Evolutionary conservation across 1,140 invertebrate species (phyloP), one percentile per base, ranked within the genome.

Genomic region (Formica selysi): DNA sequence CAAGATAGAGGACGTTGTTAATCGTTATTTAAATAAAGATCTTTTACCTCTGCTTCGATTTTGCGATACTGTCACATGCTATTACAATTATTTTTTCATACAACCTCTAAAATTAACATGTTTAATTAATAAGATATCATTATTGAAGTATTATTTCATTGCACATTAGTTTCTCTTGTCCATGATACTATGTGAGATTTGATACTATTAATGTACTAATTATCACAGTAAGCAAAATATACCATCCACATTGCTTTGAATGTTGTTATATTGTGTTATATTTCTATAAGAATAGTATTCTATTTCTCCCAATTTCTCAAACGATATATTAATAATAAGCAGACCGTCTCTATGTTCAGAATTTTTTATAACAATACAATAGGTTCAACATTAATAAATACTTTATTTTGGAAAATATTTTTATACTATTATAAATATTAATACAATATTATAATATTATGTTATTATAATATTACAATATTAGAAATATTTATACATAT

Each of bases 1-100:
- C 97, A 97, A 83, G 99, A 99, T 94, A 96, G 98, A 91, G 97
- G 98, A 90, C 97, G 97, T 74, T 99, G 98, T 95, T 98, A 97
- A 96, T 89, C 38, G 16, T n/a, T 36, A 4, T 57, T n/a, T n/a
- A 80, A 19, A 57, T 29, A 80, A 54, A 54, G 3, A 32, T 38
- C 26, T 51, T 51, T 7, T 61, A 36, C 6, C 22, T 44, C 32
- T 16, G 54, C 36, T 59, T 51, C 16, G 32, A 44, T 71, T 71
- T 81, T 73, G 26, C 26, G 32, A n/a, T 44, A 51, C 32, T 81
- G 59, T 59, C 38, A 76, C 62, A 41, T 22, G 10, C 10, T 59
- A 41, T 7, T 57, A 62, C 13, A 13, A 16, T 51, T 51, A 51
- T 2, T 51, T 51, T 19, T 16, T 51, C 36, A 19, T 64, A 38